These are phyloP conservation scores for Engraulis encrasicolus DNA, from an alignment of 2,113 vertebrate genomes.

Conservation along the genomic window DNA sequence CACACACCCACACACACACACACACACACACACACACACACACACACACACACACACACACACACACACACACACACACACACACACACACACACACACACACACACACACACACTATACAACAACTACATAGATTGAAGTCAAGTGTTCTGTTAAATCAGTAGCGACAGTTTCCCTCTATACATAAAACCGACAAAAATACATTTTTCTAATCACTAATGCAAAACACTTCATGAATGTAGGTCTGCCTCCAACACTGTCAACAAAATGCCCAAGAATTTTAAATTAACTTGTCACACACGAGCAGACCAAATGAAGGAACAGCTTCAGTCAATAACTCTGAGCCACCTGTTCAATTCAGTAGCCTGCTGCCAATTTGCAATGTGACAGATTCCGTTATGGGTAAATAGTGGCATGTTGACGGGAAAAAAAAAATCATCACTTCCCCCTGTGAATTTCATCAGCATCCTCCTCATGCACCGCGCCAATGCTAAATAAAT, in stretches of 20 bases:
- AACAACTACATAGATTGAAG: too few species aligned
- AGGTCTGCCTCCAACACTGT: not conserved
- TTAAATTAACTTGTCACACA: conserved; percentile 31
- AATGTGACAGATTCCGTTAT: conserved; percentile 14
- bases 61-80: too few species aligned
- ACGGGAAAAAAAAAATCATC: not conserved
- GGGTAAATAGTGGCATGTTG: not conserved
- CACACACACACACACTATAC: too few species aligned
- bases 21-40: too few species aligned
- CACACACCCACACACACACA: too few species aligned
- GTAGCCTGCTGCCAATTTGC: conserved; percentile 10
- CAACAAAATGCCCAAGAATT: not conserved
- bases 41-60: too few species aligned
- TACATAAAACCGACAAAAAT: not conserved
- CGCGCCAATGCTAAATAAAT: not conserved
- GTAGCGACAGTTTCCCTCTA: not conserved
- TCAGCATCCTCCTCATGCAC: not conserved
- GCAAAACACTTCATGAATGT: not conserved
- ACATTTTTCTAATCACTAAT: not conserved
- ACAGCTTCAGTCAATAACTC: conserved; percentile 9
- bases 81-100: too few species aligned
- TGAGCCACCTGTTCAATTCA: conserved; percentile 9
- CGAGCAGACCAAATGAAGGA: not conserved
- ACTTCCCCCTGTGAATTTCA: not conserved
- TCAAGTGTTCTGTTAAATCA: not conserved